Conservation (phyloP, 2,888 invertebrate genomes). For the Pherbina coryleti region DNA sequence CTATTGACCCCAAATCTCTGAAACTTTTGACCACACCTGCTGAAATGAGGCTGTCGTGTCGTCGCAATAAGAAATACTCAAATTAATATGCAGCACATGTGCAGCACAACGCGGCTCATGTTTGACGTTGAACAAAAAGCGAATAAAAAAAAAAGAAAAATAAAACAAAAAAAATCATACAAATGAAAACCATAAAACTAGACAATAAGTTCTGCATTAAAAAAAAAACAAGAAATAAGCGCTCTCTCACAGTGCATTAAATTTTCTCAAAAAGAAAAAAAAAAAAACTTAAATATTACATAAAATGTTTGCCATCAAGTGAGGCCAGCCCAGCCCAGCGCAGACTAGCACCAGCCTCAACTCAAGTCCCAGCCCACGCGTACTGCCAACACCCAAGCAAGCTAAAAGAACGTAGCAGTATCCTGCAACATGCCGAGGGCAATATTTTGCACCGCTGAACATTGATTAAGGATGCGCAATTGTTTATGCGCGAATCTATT, state of each 20-base stretch:
- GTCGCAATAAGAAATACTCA: not conserved
- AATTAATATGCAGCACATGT: not conserved
- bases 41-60: too few species aligned
- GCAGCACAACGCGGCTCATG: not conserved
- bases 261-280: not conserved
- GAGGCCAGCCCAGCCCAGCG: not conserved
- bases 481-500: constrained; percentile 58
- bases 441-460: not conserved
- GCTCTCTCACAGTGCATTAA: not conserved
- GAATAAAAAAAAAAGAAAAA: too few species aligned
- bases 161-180: too few species aligned
- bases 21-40: too few species aligned
- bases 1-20: too few species aligned
- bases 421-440: not conserved
- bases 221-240: too few species aligned
- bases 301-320: not conserved
- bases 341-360: not conserved
- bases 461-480: constrained; percentile 42
- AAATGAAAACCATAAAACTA: too few species aligned
- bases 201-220: too few species aligned
- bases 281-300: not conserved
- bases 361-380: not conserved
- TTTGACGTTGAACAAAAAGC: too few species aligned
- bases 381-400: not conserved
- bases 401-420: not conserved